These are phyloP conservation scores for Drosophila gaucha DNA, from an alignment of 2,888 invertebrate species.

Conservation along the genomic window DNA sequence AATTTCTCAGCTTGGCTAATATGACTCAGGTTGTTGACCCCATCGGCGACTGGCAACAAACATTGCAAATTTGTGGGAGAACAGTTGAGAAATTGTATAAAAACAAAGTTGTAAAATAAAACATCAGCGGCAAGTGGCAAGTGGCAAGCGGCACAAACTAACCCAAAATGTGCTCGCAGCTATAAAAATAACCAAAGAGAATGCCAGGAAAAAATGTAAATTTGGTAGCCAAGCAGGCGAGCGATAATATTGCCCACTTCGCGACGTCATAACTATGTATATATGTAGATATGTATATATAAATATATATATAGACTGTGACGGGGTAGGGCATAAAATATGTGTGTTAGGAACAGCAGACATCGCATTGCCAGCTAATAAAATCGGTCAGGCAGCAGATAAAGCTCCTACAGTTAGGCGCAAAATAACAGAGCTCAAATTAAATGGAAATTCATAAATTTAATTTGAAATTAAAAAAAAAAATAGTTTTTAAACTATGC, in stretches of 20 bases:
- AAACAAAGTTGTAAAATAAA: conserved; percentile 75
- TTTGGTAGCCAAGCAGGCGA: conserved; percentile 41
- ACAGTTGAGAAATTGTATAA: conserved; percentile 59
- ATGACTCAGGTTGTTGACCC: conserved; percentile 64
- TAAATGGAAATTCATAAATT: no score
- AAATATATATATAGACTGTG: neutral
- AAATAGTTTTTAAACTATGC: no score
- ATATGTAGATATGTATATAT: neutral
- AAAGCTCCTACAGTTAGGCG: conserved; percentile 29
- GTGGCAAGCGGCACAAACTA: conserved; percentile 26
- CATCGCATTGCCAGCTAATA: conserved; percentile 60
- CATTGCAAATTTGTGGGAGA: conserved; percentile 64
- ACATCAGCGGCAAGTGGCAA: conserved; percentile 11
- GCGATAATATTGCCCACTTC: conserved; percentile 17
- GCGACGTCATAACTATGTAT: neutral
- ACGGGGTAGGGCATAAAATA: conserved; percentile 17
- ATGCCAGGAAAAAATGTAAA: conserved; percentile 52
- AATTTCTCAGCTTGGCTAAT: conserved; percentile 14
- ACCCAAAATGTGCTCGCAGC: conserved; percentile 23
- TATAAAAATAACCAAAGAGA: conserved; percentile 26
- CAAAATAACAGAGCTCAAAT: conserved; percentile 2
- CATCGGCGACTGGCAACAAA: conserved; percentile 17
- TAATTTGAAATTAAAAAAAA: no score
- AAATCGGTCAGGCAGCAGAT: conserved; percentile 61
- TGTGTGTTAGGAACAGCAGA: conserved; percentile 3